Evolutionary conservation across 23 tunicate genomes (phyloP), one percentile per base, ranked within the genome.

Genomic region (Halocynthia aurantium): DNA sequence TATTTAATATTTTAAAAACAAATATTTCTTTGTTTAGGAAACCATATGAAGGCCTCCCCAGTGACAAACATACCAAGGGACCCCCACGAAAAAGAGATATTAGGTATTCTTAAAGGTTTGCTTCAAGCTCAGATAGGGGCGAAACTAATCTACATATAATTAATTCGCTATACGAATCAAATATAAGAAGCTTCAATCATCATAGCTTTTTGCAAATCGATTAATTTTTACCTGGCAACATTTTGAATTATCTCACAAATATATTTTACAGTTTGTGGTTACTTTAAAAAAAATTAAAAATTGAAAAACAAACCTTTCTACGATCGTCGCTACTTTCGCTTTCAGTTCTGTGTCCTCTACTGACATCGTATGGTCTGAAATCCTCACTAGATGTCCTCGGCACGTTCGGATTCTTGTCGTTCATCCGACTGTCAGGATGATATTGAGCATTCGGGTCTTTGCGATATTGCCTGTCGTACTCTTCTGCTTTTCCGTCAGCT

Each of bases 251-350:
- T 31, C 63, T 58, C n/a, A 58, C 70, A 49, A 65, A 65, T 20
- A 65, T 11, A 49, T 40, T 40, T 49, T 15, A 11, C 70, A 49
- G 31, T 40, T 8, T 8, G 19, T 10, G 19, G 19, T 20, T 5
- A 49, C 49, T 65, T 15, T 40, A 65, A 10, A 65, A 65, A 40
- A 40, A 65, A 40, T 65, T 0, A n/a, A 65, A 65, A 10, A 65
- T 10, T 20, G 31, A 65, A 53, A 74, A 53, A 62, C 90, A n/a
- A 49, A 74, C 83, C 61, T 31, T 69, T 71, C 83, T 77, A 22
- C 90, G 53, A 7, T 85, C 90, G 64, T 85, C 90, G 52, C 90
- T 86, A 57, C 85, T 81, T 76, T 86, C 92, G 57, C 85, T 86
- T 76, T 86, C 92, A 15, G 85, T 81, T 8, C 82, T 75, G 10